Evolutionary conservation across 1,140 invertebrate genomes (phyloP).

Genomic region (Heliconius melpomene): DNA sequence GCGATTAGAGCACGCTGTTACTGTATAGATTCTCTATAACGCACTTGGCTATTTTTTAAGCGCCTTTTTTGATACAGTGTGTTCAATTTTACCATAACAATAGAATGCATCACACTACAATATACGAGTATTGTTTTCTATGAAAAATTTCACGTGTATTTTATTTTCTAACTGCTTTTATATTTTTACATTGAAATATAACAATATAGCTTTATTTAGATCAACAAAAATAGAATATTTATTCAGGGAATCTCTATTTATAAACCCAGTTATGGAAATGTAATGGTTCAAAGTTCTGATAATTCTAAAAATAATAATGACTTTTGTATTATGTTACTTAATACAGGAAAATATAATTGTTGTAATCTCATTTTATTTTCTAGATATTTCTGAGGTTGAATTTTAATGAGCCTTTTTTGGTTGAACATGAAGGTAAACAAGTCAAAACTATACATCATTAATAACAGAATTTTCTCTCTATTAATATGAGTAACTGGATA

Average conservation of each 20-base stretch:
- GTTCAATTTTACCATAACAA: constrained; percentile 25
- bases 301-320: not conserved
- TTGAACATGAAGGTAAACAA: not conserved
- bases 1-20: constrained; percentile 10
- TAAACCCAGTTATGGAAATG: too few relatives aligned
- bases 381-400: too few relatives aligned
- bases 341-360: too few relatives aligned
- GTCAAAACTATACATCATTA: not conserved
- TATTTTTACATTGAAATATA: constrained; percentile 9
- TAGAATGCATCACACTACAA: constrained; percentile 20
- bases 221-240: not conserved
- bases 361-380: too few relatives aligned
- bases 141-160: constrained; percentile 15
- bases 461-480: not conserved
- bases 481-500: too few relatives aligned
- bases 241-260: too few relatives aligned
- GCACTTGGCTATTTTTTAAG: not conserved
- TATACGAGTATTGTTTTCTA: constrained; percentile 19
- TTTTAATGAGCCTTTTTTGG: too few relatives aligned
- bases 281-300: too few relatives aligned
- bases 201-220: constrained; percentile 11
- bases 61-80: constrained; percentile 20
- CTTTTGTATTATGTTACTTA: not conserved
- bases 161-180: constrained; percentile 1
- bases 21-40: not conserved